A percentile compares a stretch with the other conserved stretches of the same genome.
These are phyloP conservation scores for Drosophila meridionalis DNA, from an alignment of 2,888 invertebrate genomes.

Conservation along the genomic window DNA sequence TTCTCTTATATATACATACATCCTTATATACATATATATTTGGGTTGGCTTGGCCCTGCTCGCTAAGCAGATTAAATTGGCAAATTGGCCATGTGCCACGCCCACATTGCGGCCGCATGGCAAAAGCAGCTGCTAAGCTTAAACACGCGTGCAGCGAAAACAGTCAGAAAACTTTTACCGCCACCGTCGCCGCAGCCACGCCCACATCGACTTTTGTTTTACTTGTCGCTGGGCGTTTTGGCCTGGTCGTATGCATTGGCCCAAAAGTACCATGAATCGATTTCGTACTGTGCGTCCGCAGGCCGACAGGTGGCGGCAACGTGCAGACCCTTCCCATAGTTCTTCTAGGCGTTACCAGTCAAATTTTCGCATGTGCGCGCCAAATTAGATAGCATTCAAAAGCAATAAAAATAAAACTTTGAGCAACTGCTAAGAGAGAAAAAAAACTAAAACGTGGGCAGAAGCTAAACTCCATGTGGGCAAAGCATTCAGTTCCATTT, in stretches of 20 bases:
- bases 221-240: conserved; percentile 23
- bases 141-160: conserved; percentile 62
- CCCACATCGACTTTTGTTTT: conserved; percentile 47
- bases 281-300: conserved; percentile 25
- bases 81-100: conserved; percentile 55
- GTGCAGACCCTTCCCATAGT: conserved; percentile 6
- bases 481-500: neutral
- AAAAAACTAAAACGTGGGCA: neutral
- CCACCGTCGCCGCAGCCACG: conserved; percentile 34
- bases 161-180: conserved; percentile 52
- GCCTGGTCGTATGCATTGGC: conserved; percentile 40
- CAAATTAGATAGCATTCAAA: conserved; percentile 71
- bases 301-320: neutral
- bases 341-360: conserved; percentile 63
- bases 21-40: neutral
- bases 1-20: neutral
- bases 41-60: neutral
- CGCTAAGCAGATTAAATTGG: conserved; percentile 69
- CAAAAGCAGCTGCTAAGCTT: conserved; percentile 61
- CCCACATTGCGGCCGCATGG: conserved; percentile 47
- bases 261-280: conserved; percentile 53
- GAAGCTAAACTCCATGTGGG: neutral
- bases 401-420: conserved; percentile 69
- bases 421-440: conserved; percentile 31
- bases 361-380: conserved; percentile 72